phyloP scores from a whole-genome alignment of 2,113 vertebrate species.

The Stigmatopora argus region DNA sequence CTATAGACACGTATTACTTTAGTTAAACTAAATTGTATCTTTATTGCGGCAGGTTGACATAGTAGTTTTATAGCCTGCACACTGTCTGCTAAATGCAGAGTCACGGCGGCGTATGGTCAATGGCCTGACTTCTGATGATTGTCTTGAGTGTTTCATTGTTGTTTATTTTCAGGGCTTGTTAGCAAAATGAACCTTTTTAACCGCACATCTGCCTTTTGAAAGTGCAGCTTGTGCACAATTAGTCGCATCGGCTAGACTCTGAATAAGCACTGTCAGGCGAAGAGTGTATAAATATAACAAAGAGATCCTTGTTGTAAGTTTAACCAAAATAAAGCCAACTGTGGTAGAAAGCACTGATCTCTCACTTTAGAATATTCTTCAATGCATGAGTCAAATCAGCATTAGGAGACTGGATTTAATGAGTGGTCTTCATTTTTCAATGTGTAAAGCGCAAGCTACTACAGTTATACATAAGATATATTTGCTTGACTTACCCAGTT shows the following conservation, averaged over 20 bases:
- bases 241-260: conserved; percentile 9
- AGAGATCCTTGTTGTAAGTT: conserved; percentile 19
- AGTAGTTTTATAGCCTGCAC: not conserved
- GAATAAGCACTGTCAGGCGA: conserved; percentile 23
- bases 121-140: not conserved
- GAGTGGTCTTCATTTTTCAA: not conserved
- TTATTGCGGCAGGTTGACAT: not conserved
- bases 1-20: too few relatives aligned
- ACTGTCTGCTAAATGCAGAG: not conserved
- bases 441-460: not conserved
- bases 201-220: conserved; percentile 14
- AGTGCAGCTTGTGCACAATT: conserved; percentile 19
- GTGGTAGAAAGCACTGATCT: not conserved
- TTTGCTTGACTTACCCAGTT: not conserved
- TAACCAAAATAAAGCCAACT: conserved; percentile 18
- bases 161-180: conserved; percentile 22
- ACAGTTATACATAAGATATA: not conserved
- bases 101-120: not conserved
- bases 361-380: not conserved
- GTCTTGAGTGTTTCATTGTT: not conserved
- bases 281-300: conserved; percentile 30
- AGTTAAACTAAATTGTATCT: too few relatives aligned
- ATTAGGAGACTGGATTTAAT: not conserved
- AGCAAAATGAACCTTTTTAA: conserved; percentile 1
- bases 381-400: not conserved